phyloP scores from a whole-genome alignment of 2,797 vertebrate genomes.

The Aselliscus stoliczkanus region DNA sequence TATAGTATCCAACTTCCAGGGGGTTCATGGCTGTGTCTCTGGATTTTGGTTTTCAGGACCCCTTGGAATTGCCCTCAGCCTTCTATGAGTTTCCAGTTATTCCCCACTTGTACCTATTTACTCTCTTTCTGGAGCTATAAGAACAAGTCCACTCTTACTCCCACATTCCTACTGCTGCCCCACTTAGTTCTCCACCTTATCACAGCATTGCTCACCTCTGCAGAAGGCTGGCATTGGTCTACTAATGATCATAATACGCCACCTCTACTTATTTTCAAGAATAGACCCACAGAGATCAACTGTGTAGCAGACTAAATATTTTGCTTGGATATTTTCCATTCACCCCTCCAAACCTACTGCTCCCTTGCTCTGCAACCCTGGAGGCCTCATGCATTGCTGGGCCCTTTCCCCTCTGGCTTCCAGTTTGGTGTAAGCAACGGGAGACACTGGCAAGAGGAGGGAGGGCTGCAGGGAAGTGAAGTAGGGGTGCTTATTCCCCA shows the following conservation, averaged over 20 bases:
- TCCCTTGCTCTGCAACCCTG: neutral
- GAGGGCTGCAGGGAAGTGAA: neutral
- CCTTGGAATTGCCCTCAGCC: neutral
- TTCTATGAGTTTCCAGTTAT: neutral
- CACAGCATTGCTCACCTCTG: neutral
- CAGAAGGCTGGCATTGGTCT: neutral
- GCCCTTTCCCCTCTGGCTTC: neutral
- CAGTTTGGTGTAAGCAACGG: neutral
- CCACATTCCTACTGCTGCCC: neutral
- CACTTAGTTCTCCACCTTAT: neutral
- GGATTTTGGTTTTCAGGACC: neutral
- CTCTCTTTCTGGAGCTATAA: neutral
- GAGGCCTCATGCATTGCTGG: neutral
- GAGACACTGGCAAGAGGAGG: neutral
- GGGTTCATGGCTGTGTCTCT: neutral
- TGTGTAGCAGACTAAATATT: neutral
- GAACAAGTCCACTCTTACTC: neutral
- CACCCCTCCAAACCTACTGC: neutral
- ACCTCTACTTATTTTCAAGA: neutral
- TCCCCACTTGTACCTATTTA: accelerated
- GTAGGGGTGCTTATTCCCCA: neutral
- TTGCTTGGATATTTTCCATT: neutral
- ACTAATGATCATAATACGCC: neutral
- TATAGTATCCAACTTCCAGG: neutral
- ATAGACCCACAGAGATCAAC: neutral